Percentiles rank a stretch among this genome's conserved stretches.
These are phyloP conservation scores for Pachyramphus minor DNA, from an alignment of 2,113 vertebrate genomes.

Conservation along the genomic window DNA sequence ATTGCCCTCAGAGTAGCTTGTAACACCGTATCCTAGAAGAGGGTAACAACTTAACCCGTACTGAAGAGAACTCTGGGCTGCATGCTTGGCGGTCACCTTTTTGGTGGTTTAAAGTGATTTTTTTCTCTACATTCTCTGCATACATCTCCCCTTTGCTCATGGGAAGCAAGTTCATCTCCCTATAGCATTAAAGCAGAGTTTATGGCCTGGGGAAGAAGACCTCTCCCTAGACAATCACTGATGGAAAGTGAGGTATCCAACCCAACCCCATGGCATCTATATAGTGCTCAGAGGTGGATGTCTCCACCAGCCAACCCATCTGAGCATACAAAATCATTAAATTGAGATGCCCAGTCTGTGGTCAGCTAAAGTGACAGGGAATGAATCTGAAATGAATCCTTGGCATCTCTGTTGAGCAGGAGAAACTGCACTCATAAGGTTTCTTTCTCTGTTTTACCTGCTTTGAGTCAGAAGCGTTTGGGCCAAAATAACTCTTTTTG, in stretches of 20 bases:
- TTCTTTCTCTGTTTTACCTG: background rate
- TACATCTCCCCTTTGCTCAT: background rate
- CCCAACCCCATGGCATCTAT: background rate
- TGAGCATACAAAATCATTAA: background rate
- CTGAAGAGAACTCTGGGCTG: background rate
- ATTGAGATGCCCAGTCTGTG: background rate
- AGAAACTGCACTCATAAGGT: background rate
- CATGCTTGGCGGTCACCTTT: rapidly evolving
- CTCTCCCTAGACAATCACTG: background rate
- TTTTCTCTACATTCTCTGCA: background rate
- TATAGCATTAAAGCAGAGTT: background rate
- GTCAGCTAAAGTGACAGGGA: background rate
- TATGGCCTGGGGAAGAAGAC: background rate
- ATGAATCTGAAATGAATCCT: background rate
- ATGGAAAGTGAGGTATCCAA: background rate
- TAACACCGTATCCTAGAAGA: background rate
- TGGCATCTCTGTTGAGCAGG: background rate
- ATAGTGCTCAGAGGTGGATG: background rate
- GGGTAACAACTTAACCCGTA: background rate
- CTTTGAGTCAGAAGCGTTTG: background rate
- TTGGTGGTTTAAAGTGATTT: background rate
- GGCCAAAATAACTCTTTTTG: background rate
- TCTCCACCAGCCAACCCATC: rapidly evolving
- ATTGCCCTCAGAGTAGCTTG: background rate
- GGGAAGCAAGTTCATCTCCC: background rate